Percentiles rank a stretch among this genome's conserved stretches.
Conservation (phyloP, 2,113 vertebrate species). For the Smithornis capensis region DNA sequence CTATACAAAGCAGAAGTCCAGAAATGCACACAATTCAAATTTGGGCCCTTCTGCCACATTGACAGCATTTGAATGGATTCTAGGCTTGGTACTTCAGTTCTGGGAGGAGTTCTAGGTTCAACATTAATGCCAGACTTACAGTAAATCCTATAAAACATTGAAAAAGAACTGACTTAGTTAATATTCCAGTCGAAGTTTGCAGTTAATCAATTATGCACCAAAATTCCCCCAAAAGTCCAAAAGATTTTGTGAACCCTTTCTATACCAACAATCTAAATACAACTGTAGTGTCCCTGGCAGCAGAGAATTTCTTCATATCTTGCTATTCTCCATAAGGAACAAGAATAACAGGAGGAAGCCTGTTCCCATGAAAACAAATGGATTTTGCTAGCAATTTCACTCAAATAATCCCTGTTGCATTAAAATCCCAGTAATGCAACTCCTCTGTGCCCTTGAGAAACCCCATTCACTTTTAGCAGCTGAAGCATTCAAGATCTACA, state of each 20-base stretch:
- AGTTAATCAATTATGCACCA: neutral
- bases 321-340: neutral
- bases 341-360: neutral
- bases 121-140: neutral
- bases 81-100: neutral
- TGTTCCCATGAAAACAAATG: neutral
- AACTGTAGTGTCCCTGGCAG: neutral
- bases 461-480: neutral
- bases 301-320: neutral
- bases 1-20: neutral
- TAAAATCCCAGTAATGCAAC: neutral
- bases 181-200: neutral
- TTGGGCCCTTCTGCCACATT: neutral
- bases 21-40: neutral
- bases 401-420: neutral
- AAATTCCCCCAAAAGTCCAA: neutral
- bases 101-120: neutral
- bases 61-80: neutral
- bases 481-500: constrained; percentile 17
- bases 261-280: neutral
- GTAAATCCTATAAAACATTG: neutral
- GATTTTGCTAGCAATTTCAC: neutral
- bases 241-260: neutral
- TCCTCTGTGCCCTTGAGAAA: constrained; percentile 30
- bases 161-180: neutral